Base-by-base conservation (phyloP, 2,113 vertebrate species). In the Vimba vimba region DNA sequence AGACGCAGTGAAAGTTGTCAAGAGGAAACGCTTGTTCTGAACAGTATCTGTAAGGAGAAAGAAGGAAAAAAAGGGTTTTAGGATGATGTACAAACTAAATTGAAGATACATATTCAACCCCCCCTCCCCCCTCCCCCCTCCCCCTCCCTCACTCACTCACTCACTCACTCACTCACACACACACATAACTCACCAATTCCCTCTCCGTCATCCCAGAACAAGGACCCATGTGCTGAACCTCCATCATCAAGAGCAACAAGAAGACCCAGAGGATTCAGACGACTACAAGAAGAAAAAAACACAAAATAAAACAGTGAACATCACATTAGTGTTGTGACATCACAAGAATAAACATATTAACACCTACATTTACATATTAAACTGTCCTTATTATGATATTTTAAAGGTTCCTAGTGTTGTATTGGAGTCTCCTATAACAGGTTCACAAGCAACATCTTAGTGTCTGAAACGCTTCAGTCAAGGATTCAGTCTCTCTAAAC, bases 161-260 rank as follows among this genome's bases (percentile, higher is more conserved):
- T 30, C 27, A 30, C 27, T 30, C 27, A 30, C 27, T 30, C 27
- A 30, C 27, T 30, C 27, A 68, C 15, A 4, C 30, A 33, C 15
- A 68, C 9, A 2, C 1, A 39, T 39, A 11, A 69, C 95, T 60
- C 89, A 97, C 96, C 94, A 47, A 97, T 96, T 88, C 93, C 94
- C 77, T 96, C 94, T 62, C 96, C 97, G 33, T 98, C 95, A 7
- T 97, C 96, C 97, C 97, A 97, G 91, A 96, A 98, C 80, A 97
- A 25, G 0, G 93, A 94, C 57, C 96, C 96, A 75, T 92, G 47
- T 25, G 97, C 96, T 4, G 60, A 50, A 71, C 90, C 92, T 0
- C 0, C 4, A 6, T 95, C 95, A 74, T 92, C 92, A 90, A 98
- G 92, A 82, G 97, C 95, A 6, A 96, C 93, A 1, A 93, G 95